Conservation (phyloP, 2,797 vertebrate genomes). For the Dallia pectoralis region DNA sequence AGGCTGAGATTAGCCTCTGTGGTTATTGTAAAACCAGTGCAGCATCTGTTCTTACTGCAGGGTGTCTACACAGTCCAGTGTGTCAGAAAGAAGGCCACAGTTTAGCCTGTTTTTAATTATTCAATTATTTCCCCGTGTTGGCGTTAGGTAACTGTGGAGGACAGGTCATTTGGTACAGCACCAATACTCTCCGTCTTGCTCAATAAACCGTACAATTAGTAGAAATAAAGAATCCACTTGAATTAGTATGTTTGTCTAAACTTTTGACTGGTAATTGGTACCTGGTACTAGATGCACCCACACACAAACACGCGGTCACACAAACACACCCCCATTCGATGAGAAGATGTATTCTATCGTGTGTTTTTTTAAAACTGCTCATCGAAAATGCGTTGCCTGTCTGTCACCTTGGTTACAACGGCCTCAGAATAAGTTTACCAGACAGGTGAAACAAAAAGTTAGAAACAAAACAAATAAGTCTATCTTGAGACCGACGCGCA, state of each 20-base stretch:
- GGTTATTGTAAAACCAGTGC: slow-evolving; percentile 18
- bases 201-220: no score
- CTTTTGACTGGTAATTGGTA: no score
- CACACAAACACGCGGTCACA: no score
- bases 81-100: neutral
- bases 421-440: slow-evolving; percentile 19
- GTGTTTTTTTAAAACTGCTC: slow-evolving; percentile 37
- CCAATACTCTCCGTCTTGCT: no score
- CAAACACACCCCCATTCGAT: slow-evolving; percentile 11
- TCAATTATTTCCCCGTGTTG: neutral
- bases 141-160: no score
- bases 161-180: no score
- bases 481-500: slow-evolving; percentile 21
- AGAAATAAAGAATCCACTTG: no score
- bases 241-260: no score
- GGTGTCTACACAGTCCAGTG: neutral
- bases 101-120: neutral
- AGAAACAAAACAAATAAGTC: slow-evolving; percentile 6
- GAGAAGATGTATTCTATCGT: slow-evolving; percentile 40
- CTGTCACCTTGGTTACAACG: slow-evolving; percentile 67
- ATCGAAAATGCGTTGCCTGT: slow-evolving; percentile 54
- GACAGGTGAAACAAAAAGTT: slow-evolving; percentile 22
- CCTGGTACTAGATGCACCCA: neutral
- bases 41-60: neutral
- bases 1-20: slow-evolving; percentile 32